A percentile compares a stretch with the other conserved stretches of the same genome.
These are phyloP conservation scores for Stomatorhinus walkeri DNA, from an alignment of 2,797 vertebrate genomes.

Conservation along the genomic window DNA sequence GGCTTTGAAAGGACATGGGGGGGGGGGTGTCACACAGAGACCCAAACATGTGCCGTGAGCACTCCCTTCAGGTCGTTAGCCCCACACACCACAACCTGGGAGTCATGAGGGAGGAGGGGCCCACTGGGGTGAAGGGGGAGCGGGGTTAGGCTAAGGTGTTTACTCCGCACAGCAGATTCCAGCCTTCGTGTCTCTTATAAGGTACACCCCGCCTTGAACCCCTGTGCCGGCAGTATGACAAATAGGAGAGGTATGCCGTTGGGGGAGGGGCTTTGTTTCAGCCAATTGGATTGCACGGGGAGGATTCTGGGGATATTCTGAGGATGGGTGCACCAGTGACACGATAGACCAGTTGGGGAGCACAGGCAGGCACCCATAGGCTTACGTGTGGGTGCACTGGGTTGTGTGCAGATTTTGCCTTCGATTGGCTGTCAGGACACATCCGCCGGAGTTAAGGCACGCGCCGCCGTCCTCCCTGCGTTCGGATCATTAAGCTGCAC, in stretches of 20 bases:
- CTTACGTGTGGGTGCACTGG: not conserved
- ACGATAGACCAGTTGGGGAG: not conserved
- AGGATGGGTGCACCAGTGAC: not conserved
- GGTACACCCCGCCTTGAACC: not conserved
- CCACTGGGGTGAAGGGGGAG: not conserved
- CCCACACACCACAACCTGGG: not conserved
- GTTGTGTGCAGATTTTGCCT: not conserved
- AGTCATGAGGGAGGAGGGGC: not conserved
- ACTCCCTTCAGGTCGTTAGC: not conserved
- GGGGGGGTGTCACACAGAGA: not conserved
- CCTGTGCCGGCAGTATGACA: not conserved
- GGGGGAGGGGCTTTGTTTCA: not conserved
- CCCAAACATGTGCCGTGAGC: not conserved
- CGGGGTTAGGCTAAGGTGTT: not conserved
- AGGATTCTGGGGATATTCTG: not conserved
- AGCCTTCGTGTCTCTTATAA: not conserved
- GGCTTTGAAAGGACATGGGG: not conserved
- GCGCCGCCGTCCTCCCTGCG: not conserved
- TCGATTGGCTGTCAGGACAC: not conserved
- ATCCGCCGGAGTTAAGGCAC: not conserved
- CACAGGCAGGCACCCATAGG: not conserved
- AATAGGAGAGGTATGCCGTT: not conserved
- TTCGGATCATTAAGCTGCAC: not conserved
- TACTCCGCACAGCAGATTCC: conserved; percentile 14
- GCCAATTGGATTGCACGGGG: not conserved